Evolutionary conservation across 2,888 invertebrate species (phyloP), one percentile per base, ranked within the genome.

Genomic region (Mesochorus sp.): DNA sequence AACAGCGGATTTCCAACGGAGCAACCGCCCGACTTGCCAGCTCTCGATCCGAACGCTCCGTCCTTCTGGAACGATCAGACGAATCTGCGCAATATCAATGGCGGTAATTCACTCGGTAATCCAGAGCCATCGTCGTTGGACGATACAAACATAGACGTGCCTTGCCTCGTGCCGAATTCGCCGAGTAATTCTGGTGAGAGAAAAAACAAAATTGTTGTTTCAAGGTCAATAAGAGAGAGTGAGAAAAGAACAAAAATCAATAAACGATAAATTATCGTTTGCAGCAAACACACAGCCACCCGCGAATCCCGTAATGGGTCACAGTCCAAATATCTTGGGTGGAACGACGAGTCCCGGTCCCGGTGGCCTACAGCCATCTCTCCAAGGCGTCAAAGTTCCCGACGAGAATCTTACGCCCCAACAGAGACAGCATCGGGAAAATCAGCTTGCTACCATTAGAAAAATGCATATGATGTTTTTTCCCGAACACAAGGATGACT

Each of bases 401-500:
- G 97, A 97, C 92, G 98, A 98, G 92, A 98, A 98, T 92, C 92
- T 99, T 85, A 99, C 99, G 66, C 98, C 98, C 34, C 97, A 98
- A 90, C 98, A 99, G 91, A 94, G 97, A 68, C 97, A 97, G 80
- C 97, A 98, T 90, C 94, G 99, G 76, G 98, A 98, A 91, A 97
- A 97, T 87, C 97, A 98, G 87, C 92, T 99, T 59, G 98, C 98
- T 3, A 97, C 96, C 76, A 93, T 99, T 80, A 92, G 96, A 80
- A 97, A 98, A 92, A 97, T 98, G 95, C 96, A 98, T 85, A 96
- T 97, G 90, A 95, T 97, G 93, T 91, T 98, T 70, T 97, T 97
- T 92, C 97, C 97, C 0, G 97, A 97, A 88, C 95, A 95, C 59
- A 91, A 92, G 66, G 89, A 91, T 42, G 86, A 87, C 14, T 71